A percentile compares a stretch with the other conserved stretches of the same genome.
Evolutionary conservation across 1,140 invertebrate genomes (phyloP).

Genomic region (Diachasmimorpha longicaudata): DNA sequence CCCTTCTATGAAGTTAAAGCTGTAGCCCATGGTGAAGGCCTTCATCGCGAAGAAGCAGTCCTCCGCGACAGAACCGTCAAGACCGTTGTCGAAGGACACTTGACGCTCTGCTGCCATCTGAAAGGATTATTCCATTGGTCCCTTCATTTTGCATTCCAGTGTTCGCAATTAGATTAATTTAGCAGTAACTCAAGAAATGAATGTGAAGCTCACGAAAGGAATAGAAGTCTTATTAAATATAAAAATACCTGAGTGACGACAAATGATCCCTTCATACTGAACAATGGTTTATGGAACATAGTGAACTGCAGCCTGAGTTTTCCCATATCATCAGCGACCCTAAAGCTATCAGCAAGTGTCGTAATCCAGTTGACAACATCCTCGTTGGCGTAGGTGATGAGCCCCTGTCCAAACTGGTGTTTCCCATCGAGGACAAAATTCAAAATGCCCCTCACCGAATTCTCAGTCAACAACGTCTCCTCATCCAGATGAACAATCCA

Average conservation of each 20-base stretch:
- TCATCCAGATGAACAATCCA: constrained; percentile 99
- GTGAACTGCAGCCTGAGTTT: constrained; percentile 93
- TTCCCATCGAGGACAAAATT: constrained; percentile 96
- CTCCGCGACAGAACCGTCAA: constrained; percentile 96
- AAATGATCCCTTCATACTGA: constrained; percentile 98
- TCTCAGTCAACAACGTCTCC: constrained; percentile 94
- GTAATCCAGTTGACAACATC: constrained; percentile 97
- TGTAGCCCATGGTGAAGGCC: constrained; percentile 83
- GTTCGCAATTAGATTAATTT: too few species aligned
- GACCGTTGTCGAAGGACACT: constrained; percentile 94
- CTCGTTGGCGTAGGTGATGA: constrained; percentile 98
- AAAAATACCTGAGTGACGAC: constrained; percentile 85
- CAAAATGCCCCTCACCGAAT: constrained; percentile 88
- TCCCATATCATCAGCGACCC: constrained; percentile 97
- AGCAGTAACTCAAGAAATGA: too few species aligned
- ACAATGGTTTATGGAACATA: constrained; percentile 92
- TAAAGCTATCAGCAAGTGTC: constrained; percentile 93
- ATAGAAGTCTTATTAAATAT: too few species aligned
- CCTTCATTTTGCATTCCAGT: too few species aligned
- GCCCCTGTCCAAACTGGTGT: constrained; percentile 95
- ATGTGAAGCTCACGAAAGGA: not conserved
- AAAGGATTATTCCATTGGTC: too few species aligned
- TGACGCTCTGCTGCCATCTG: constrained; percentile 86
- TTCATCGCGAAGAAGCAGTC: constrained; percentile 97
- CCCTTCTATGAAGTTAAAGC: constrained; percentile 93